phyloP scores from a whole-genome alignment of 2,797 vertebrate genomes.

The Lemur catta region DNA sequence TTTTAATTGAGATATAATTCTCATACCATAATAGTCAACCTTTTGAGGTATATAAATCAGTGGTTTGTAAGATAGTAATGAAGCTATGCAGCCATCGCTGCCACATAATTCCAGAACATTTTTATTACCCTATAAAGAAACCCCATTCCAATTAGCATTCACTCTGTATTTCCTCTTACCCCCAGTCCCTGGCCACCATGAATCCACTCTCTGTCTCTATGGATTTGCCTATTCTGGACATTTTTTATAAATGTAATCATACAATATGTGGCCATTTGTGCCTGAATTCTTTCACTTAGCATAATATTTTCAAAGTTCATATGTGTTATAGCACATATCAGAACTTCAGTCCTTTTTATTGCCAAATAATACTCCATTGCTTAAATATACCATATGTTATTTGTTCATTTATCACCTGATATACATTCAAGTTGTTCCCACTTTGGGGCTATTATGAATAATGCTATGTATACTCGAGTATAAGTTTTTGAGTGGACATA shows the following conservation, averaged over 20 bases:
- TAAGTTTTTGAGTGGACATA: neutral
- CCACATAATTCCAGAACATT: neutral
- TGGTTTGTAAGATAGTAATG: neutral
- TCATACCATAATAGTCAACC: neutral
- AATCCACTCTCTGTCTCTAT: neutral
- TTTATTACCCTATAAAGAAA: conserved; percentile 2
- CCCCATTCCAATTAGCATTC: neutral
- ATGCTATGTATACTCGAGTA: neutral
- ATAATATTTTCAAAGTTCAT: neutral
- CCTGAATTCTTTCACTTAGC: neutral
- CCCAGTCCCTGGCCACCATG: neutral
- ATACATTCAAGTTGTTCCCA: neutral
- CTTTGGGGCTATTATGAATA: neutral
- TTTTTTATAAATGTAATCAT: conserved; percentile 8
- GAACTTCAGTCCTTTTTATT: neutral
- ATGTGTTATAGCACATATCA: neutral
- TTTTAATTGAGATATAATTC: neutral
- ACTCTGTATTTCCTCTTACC: neutral
- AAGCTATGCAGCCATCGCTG: neutral
- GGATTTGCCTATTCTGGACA: neutral
- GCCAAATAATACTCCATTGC: neutral
- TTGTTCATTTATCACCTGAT: neutral
- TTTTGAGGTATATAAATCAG: conserved; percentile 4
- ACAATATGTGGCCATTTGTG: neutral
- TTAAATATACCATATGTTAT: neutral